These are phyloP conservation scores for Aphrocallistes beatrix DNA, from an alignment of 37 sponge, comb jelly and placozoan genomes.

Conservation along the genomic window DNA sequence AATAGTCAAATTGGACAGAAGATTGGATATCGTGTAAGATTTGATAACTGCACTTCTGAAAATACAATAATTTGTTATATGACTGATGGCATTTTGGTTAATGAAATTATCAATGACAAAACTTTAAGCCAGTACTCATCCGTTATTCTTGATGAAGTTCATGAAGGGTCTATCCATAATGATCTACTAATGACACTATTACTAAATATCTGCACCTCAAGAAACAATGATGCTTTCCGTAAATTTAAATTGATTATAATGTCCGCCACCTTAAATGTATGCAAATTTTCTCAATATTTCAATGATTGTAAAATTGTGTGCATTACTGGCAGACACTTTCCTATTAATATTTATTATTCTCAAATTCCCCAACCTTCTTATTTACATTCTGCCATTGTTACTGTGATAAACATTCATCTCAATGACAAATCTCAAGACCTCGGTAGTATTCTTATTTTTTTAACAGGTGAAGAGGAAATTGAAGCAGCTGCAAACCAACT, in stretches of 20 bases:
- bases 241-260: background rate
- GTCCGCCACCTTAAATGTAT: background rate
- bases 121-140: background rate
- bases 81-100: background rate
- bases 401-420: background rate
- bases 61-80: background rate
- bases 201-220: background rate
- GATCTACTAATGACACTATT: background rate
- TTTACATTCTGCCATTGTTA: background rate
- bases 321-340: background rate
- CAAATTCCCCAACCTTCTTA: background rate
- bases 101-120: background rate
- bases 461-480: background rate
- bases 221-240: background rate
- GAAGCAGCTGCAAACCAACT: background rate
- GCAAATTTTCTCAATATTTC: background rate
- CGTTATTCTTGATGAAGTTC: background rate
- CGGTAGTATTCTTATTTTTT: background rate
- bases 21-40: background rate
- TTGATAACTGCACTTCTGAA: background rate
- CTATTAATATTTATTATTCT: background rate
- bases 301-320: background rate
- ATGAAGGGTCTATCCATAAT: background rate
- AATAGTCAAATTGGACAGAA: background rate
- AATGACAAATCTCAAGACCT: background rate